These are phyloP conservation scores for Procambarus clarkii DNA, from an alignment of 1,140 invertebrate genomes.

Conservation along the genomic window DNA sequence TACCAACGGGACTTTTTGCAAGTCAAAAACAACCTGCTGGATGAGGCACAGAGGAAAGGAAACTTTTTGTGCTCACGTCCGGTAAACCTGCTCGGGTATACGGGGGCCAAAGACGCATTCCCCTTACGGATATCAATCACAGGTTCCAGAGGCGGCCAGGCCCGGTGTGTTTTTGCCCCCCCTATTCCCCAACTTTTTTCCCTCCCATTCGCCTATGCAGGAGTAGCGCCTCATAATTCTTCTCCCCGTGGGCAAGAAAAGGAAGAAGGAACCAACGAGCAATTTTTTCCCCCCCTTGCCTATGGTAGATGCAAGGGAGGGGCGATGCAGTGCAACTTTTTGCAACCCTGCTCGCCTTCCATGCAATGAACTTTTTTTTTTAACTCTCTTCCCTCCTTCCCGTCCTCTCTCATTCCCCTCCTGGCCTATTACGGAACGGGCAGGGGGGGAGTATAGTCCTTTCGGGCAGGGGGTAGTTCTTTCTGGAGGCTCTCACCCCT, in stretches of 20 bases:
- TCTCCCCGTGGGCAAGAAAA: constrained; percentile 38
- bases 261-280: constrained; percentile 26
- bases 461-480: background rate
- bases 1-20: constrained; percentile 23
- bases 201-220: constrained; percentile 2
- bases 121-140: constrained; percentile 51
- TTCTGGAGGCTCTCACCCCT: constrained; percentile 26
- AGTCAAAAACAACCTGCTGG: constrained; percentile 60
- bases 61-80: constrained; percentile 1
- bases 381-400: background rate
- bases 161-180: constrained; percentile 20
- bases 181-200: background rate
- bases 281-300: constrained; percentile 23
- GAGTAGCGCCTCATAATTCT: constrained; percentile 14
- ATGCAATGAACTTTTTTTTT: background rate
- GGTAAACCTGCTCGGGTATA: constrained; percentile 31
- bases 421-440: background rate
- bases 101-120: background rate
- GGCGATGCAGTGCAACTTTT: constrained; percentile 44
- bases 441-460: no score
- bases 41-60: constrained; percentile 11
- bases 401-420: background rate
- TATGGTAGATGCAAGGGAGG: constrained; percentile 35
- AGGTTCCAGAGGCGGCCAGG: constrained; percentile 29
- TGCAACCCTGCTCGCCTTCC: background rate